A percentile compares a stretch with the other conserved stretches of the same genome.
These are phyloP conservation scores for Patella caerulea DNA, from an alignment of 2,888 invertebrate genomes.

Conservation along the genomic window DNA sequence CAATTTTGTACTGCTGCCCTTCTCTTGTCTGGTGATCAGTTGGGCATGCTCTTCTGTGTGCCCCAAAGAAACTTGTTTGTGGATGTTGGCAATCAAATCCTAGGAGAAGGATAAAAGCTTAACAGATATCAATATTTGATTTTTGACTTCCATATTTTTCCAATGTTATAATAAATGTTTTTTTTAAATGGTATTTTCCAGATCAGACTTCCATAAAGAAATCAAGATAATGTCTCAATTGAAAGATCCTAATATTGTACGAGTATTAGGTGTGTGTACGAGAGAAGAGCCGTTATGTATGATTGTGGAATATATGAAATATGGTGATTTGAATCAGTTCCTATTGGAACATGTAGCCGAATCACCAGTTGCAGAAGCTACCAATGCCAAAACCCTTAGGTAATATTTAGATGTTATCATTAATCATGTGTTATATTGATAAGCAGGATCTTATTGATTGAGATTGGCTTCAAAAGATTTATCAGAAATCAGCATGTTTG, in stretches of 20 bases:
- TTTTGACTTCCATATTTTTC: not conserved
- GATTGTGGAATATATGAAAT: constrained; percentile 90
- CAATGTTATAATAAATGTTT: not conserved
- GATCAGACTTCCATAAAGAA: constrained; percentile 88
- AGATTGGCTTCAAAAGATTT: too few species aligned
- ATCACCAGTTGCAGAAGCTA: constrained; percentile 74
- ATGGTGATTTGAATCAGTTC: constrained; percentile 86
- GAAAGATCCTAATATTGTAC: constrained; percentile 86
- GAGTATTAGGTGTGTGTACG: constrained; percentile 86
- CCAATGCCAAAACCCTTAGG: constrained; percentile 79
- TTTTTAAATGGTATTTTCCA: constrained; percentile 69
- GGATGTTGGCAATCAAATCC: too few species aligned
- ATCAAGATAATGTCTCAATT: constrained; percentile 88
- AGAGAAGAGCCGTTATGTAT: constrained; percentile 88
- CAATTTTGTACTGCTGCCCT: too few species aligned
- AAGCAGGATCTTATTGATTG: too few species aligned
- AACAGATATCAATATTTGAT: not conserved
- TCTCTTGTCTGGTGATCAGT: too few species aligned
- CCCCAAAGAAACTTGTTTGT: too few species aligned
- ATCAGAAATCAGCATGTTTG: too few species aligned
- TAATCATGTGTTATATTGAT: too few species aligned
- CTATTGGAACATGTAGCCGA: constrained; percentile 82
- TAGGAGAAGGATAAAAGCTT: not conserved
- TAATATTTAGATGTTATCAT: constrained; percentile 63
- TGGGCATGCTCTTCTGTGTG: too few species aligned